Base-by-base conservation (phyloP, 2,888 invertebrate genomes). In the Eristalis arbustorum region DNA sequence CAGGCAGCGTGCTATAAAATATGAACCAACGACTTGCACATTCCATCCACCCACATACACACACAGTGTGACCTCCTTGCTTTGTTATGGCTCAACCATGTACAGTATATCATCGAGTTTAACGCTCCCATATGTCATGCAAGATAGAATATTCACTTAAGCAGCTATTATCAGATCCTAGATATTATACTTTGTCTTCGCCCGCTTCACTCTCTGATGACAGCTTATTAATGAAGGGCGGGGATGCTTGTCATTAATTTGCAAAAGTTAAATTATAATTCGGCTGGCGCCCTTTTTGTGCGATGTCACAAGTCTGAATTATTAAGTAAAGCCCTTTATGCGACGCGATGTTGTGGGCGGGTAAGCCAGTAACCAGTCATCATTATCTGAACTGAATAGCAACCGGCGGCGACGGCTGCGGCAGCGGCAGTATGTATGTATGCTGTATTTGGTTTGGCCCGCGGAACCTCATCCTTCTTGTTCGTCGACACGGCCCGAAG, bases 51-150 rank as follows among this genome's bases (percentile, higher is more conserved):
- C 62, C 61, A 72, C 68, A 73, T 59, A 71, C 34, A 34, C 6
- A 59, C 40, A 61, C 31, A 49, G 78, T 79, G 75, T 83, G 87
- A 87, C 87, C 83, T 83, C 69, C 83, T 83, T 87, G 78, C 78
- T 83, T 87, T 87, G 87, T 87, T 87, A 62, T 75, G 59, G 75
- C 61, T 62, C 63, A 77, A 56, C 73, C 77, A 87, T 82, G 37
- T 37, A 8, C 49, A 18, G 18, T 49, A 49, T 49, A 49, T 49
- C 49, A 49, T 18, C 49, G 49, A 18, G 49, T 49, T 49, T 49
- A 49, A 49, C 49, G 49, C 49, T 49, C 18, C 49, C 49, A 49
- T 49, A 49, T 49, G 49, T 18, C 49, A 49, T 49, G 49, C 49
- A 49, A 18, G 49, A 82, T 76, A 34, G 68, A 83, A 83, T 73